Conservation (phyloP, 2,888 invertebrate species). For the Macaria liturata region DNA sequence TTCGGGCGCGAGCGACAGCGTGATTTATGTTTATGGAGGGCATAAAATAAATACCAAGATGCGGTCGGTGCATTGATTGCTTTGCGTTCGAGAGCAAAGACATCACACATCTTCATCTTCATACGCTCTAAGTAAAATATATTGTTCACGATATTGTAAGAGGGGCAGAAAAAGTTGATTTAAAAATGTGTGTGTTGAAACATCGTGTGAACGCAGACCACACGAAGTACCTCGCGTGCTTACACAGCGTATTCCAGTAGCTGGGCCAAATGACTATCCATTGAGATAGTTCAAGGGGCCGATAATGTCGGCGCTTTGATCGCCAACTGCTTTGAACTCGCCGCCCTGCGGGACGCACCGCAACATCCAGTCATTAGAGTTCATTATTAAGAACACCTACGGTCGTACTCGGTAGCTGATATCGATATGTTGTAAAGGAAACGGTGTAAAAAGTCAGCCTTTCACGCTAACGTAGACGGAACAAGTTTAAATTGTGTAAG, state of each 20-base stretch:
- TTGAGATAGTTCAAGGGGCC: slow-evolving; percentile 62
- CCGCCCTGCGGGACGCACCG: slow-evolving; percentile 64
- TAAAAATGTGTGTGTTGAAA: no score
- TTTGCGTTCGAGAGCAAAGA: slow-evolving; percentile 26
- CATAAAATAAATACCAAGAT: slow-evolving; percentile 51
- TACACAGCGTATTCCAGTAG: slow-evolving; percentile 63
- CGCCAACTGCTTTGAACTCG: slow-evolving; percentile 64
- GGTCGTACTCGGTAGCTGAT: slow-evolving; percentile 39
- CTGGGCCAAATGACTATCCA: slow-evolving; percentile 60
- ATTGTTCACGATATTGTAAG: no score
- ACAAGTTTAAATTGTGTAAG: slow-evolving; percentile 16
- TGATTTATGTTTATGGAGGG: slow-evolving; percentile 49
- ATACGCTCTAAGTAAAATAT: no score
- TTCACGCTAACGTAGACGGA: slow-evolving; percentile 13
- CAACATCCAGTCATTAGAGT: slow-evolving; percentile 70
- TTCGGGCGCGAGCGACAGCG: slow-evolving; percentile 31
- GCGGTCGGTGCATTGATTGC: slow-evolving; percentile 43
- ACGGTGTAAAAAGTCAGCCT: slow-evolving; percentile 19
- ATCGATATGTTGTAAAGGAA: slow-evolving; percentile 20
- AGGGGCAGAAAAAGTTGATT: no score
- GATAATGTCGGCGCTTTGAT: slow-evolving; percentile 74
- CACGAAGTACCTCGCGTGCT: slow-evolving; percentile 26
- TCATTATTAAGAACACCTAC: slow-evolving; percentile 46
- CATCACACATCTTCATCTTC: neutral
- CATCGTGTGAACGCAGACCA: slow-evolving; percentile 5